phyloP scores from a whole-genome alignment of 2,113 vertebrate genomes.

The Austrofundulus limnaeus region DNA sequence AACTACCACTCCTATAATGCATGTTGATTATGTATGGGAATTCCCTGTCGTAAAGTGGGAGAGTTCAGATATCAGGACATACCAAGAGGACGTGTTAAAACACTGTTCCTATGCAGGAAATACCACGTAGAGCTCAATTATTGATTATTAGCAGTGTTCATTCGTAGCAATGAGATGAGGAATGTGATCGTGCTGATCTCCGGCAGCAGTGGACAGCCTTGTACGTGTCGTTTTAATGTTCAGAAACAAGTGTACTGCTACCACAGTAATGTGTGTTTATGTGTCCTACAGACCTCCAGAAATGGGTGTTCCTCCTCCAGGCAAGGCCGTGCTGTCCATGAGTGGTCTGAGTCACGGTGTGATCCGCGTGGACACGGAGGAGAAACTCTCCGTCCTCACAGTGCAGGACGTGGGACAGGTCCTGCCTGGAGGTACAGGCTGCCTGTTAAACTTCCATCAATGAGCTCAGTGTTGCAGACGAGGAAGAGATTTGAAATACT shows the following conservation, averaged over 20 bases:
- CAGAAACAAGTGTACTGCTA: not conserved
- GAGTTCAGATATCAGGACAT: too few species aligned
- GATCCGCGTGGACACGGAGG: constrained; percentile 93
- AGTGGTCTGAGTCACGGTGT: constrained; percentile 89
- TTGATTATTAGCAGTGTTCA: too few species aligned
- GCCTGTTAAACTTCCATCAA: constrained; percentile 5
- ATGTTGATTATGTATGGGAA: too few species aligned
- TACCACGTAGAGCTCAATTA: too few species aligned
- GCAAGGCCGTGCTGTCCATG: constrained; percentile 94
- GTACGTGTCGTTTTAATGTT: not conserved
- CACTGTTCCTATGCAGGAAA: too few species aligned
- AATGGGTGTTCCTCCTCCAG: constrained; percentile 87
- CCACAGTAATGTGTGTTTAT: not conserved
- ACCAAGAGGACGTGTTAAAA: too few species aligned
- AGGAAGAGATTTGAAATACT: not conserved
- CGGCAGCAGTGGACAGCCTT: not conserved
- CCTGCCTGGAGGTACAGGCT: constrained; percentile 89
- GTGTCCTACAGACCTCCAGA: constrained; percentile 84
- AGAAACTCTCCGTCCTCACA: constrained; percentile 93
- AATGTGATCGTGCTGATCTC: too few species aligned
- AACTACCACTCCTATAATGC: too few species aligned
- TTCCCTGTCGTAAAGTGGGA: too few species aligned
- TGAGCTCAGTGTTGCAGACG: too few species aligned
- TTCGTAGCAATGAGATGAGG: too few species aligned
- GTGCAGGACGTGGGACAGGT: constrained; percentile 96